Percentiles rank a stretch among this genome's conserved stretches.
phyloP scores from a whole-genome alignment of 1,140 invertebrate species.

The Streblospio benedicti region DNA sequence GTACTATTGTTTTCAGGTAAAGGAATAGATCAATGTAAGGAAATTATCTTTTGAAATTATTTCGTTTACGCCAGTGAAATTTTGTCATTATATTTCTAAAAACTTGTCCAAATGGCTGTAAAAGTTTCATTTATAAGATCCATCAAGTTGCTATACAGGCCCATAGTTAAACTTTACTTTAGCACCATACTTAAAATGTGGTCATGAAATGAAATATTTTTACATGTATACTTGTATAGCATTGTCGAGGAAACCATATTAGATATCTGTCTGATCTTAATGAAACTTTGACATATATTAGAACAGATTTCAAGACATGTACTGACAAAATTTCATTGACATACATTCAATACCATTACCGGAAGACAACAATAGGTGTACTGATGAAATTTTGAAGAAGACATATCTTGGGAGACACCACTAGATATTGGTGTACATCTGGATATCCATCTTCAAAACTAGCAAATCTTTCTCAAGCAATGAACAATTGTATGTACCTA shows the following conservation, averaged over 20 bases:
- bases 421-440: no score
- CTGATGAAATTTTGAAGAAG: no score
- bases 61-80: background rate
- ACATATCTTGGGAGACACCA: no score
- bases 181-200: no score
- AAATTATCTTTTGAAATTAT: slow-evolving; percentile 5
- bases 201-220: background rate
- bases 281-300: background rate
- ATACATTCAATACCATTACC: background rate
- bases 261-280: background rate
- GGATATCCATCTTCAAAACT: no score
- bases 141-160: background rate
- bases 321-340: background rate
- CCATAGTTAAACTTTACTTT: background rate
- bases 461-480: no score
- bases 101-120: background rate
- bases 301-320: background rate
- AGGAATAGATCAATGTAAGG: slow-evolving; percentile 7
- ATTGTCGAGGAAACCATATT: background rate
- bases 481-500: no score
- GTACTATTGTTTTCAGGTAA: slow-evolving; percentile 1
- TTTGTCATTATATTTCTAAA: background rate
- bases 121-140: background rate
- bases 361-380: background rate
- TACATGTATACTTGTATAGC: background rate